phyloP scores from a whole-genome alignment of 2,888 invertebrate species.

The Gerosis bhagava region DNA sequence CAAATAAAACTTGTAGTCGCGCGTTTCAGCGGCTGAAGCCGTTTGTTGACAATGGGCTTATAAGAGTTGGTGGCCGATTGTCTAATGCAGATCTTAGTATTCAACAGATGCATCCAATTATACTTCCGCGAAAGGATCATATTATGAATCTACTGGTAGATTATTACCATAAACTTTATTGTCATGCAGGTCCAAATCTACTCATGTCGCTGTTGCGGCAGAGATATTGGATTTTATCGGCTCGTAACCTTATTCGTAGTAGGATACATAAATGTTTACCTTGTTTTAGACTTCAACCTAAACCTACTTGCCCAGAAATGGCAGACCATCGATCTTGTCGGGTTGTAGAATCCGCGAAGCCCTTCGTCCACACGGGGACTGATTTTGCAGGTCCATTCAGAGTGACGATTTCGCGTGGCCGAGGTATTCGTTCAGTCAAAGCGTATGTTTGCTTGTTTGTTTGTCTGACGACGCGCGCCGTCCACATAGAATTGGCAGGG shows the following conservation, averaged over 20 bases:
- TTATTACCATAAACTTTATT: constrained; percentile 19
- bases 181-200: constrained; percentile 2
- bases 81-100: constrained; percentile 1
- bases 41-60: constrained; percentile 8
- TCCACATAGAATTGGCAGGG: constrained; percentile 37
- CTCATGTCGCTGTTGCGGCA: constrained; percentile 24
- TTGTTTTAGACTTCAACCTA: constrained; percentile 27
- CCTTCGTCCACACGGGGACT: constrained; percentile 12
- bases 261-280: constrained; percentile 19
- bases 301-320: constrained; percentile 16
- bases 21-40: constrained; percentile 10
- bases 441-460: constrained; percentile 29
- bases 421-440: constrained; percentile 20
- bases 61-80: constrained; percentile 2
- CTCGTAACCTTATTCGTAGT: constrained; percentile 21
- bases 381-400: constrained; percentile 23
- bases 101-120: constrained; percentile 5
- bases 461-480: constrained; percentile 24
- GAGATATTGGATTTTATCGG: constrained; percentile 35
- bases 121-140: constrained; percentile 4
- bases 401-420: constrained; percentile 8
- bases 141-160: constrained; percentile 11
- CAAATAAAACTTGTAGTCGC: neutral
- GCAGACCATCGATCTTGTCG: constrained; percentile 2
- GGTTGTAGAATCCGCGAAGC: constrained; percentile 15